Percentiles rank a stretch among this genome's conserved stretches.
These are phyloP conservation scores for Tortrix viridana DNA, from an alignment of 2,888 invertebrate genomes.

Conservation along the genomic window DNA sequence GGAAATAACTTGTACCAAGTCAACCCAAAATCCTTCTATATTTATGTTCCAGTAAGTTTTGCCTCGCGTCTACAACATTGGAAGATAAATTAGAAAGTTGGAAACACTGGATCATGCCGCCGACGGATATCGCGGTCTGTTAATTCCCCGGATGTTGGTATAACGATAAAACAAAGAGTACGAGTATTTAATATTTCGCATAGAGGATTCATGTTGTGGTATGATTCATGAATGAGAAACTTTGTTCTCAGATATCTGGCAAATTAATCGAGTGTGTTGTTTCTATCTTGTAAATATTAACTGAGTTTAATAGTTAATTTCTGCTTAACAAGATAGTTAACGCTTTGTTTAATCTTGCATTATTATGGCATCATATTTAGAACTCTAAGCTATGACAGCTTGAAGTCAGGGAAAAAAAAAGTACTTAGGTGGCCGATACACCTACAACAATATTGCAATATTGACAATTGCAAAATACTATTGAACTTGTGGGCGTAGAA, in stretches of 20 bases:
- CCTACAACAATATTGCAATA: too few relatives aligned
- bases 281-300: neutral
- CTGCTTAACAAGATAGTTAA: too few relatives aligned
- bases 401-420: too few relatives aligned
- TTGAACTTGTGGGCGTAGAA: too few relatives aligned
- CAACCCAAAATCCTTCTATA: slow-evolving; percentile 11
- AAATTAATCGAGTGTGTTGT: neutral
- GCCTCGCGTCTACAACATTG: slow-evolving; percentile 6
- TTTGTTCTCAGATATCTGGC: slow-evolving; percentile 6
- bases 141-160: slow-evolving; percentile 45
- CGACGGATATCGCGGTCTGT: slow-evolving; percentile 49
- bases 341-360: too few relatives aligned
- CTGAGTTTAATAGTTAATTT: too few relatives aligned
- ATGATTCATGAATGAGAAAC: slow-evolving; percentile 5
- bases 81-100: slow-evolving; percentile 56
- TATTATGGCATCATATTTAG: too few relatives aligned
- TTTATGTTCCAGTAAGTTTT: slow-evolving; percentile 10
- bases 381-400: too few relatives aligned
- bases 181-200: slow-evolving; percentile 19
- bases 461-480: too few relatives aligned
- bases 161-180: slow-evolving; percentile 22
- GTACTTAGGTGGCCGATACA: too few relatives aligned
- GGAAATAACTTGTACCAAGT: neutral
- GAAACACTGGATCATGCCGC: slow-evolving; percentile 47
- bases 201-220: neutral